Percentiles rank a stretch among this genome's conserved stretches.
Conservation (phyloP, 1,140 invertebrate species). For the Hycleus phaleratus region DNA sequence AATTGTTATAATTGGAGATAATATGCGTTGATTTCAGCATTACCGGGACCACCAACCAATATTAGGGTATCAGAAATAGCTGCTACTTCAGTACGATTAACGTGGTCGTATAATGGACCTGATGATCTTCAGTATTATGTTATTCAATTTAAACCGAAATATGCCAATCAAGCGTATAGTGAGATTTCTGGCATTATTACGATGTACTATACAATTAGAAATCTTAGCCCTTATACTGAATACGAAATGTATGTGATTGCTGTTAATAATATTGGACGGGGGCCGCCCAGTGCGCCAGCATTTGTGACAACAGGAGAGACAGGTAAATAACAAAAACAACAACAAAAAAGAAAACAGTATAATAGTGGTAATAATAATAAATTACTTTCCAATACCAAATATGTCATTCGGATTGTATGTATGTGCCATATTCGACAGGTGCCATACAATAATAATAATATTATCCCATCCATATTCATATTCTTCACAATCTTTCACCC, state of each 20-base stretch:
- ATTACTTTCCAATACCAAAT: too few species aligned
- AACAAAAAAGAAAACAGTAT: too few species aligned
- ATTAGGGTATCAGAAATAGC: conserved; percentile 87
- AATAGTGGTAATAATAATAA: too few species aligned
- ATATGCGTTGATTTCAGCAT: conserved; percentile 48
- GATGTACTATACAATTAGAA: conserved; percentile 83
- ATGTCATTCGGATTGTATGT: neutral
- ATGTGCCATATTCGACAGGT: neutral
- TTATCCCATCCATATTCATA: neutral
- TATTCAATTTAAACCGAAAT: conserved; percentile 91
- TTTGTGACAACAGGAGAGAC: conserved; percentile 92
- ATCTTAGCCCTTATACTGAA: conserved; percentile 87
- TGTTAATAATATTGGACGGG: conserved; percentile 87
- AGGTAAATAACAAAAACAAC: conserved; percentile 53
- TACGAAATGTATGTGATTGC: conserved; percentile 96
- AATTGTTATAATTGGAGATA: neutral
- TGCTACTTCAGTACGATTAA: conserved; percentile 80
- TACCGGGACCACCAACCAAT: conserved; percentile 81
- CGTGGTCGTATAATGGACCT: conserved; percentile 81
- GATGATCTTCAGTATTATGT: conserved; percentile 89
- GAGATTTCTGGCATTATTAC: conserved; percentile 90
- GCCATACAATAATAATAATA: neutral
- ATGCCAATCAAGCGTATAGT: conserved; percentile 70
- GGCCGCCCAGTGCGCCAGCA: conserved; percentile 74
- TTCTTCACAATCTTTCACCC: conserved; percentile 6